A percentile compares a stretch with the other conserved stretches of the same genome.
Evolutionary conservation across 2,888 invertebrate species (phyloP).

Genomic region (Hesperia comma): DNA sequence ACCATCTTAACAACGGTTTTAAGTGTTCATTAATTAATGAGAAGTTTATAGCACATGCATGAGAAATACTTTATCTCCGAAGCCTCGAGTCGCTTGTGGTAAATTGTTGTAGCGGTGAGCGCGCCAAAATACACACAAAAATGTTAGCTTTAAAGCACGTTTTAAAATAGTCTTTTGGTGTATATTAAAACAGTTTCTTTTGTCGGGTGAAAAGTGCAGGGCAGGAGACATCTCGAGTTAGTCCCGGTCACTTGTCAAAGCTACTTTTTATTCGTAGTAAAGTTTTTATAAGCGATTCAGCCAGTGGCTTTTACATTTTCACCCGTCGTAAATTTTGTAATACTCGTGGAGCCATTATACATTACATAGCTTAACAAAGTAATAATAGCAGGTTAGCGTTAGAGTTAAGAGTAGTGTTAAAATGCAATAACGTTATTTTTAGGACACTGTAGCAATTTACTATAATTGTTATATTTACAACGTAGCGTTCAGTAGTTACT

Average conservation of each 20-base stretch:
- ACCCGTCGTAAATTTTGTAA: not conserved
- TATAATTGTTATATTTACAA: no score
- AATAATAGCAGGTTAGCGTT: no score
- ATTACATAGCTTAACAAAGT: not conserved
- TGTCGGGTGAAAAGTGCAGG: not conserved
- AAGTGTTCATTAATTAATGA: no score
- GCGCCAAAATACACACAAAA: not conserved
- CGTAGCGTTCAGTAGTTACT: no score
- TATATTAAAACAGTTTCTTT: slow-evolving; percentile 2
- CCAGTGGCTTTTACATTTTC: not conserved
- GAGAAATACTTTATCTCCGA: not conserved
- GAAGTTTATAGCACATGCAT: no score
- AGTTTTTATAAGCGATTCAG: slow-evolving; percentile 3
- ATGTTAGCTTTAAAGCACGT: not conserved
- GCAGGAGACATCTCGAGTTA: slow-evolving; percentile 1
- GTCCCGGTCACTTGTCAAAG: slow-evolving; percentile 11
- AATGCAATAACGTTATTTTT: no score
- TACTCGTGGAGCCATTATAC: not conserved
- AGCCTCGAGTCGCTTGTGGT: not conserved
- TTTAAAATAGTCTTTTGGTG: not conserved
- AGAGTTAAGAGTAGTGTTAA: no score
- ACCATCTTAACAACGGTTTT: no score
- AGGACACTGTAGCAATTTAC: no score
- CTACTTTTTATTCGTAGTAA: slow-evolving; percentile 3
- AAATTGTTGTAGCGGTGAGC: not conserved